Base-by-base conservation (phyloP, 2,888 invertebrate species). In the Acleris sparsana region DNA sequence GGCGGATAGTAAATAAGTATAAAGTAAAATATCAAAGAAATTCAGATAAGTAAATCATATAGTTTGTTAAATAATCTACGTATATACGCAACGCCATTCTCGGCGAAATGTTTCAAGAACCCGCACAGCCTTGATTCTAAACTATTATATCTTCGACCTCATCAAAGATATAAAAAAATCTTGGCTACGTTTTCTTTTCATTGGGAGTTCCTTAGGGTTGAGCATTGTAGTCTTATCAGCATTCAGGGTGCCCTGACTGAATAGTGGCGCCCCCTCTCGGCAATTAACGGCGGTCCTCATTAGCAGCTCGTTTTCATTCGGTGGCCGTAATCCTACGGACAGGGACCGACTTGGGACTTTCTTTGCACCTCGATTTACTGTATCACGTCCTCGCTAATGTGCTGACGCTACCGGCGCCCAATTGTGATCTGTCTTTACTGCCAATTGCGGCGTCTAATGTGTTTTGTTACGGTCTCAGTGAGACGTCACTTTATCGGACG, bases 241-340 rank as follows among this genome's bases (percentile, higher is more conserved):
- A 79, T 81, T 79, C 79, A 77, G 78, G 74, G 72, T 73, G 71
- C 73, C 74, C 76, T 76, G 79, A 79, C 76, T 72, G 73, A 77
- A 76, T 73, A 78, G 80, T 78, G 76, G 73, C 68, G 71, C 74
- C 69, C 71, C 72, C 78, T 78, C 68, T 73, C 78, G 74, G 83
- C 86, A 88, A 88, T 89, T 88, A 89, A 87, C 84, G 85, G 84
- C 84, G 80, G 80, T 82, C 83, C 87, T 90, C 89, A 89, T 89
- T 89, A 89, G 83, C 86, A 86, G 85, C 76, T 83, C 84, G 86
- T 89, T 89, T 82, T 83, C 88, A 88, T 89, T 87, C 89, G 80
- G 78, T 69, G 77, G 73, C 78, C 86, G 88, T 86, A 86, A 87
- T 85, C 87, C 82, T 57, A 70, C 72, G 73, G 75, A 74, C 75